Conservation (phyloP, 2,888 invertebrate genomes). For the Tridacna gigas region DNA sequence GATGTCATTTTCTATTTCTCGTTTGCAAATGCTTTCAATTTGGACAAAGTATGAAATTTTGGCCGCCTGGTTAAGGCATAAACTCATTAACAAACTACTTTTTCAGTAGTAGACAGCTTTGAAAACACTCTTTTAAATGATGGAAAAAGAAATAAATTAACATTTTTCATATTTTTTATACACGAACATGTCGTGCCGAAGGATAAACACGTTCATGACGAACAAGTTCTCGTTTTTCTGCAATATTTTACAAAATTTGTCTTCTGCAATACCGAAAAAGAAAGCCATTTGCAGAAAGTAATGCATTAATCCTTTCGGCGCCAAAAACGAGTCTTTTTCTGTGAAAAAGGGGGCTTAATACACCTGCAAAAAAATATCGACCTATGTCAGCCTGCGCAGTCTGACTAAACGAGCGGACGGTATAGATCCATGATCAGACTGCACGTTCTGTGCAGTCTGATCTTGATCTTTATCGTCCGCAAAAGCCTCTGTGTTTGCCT, state of each 20-base stretch:
- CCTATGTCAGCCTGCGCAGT: background rate
- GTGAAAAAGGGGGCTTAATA: background rate
- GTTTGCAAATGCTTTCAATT: no score
- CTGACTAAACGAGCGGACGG: background rate
- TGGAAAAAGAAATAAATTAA: no score
- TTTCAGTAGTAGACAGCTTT: no score
- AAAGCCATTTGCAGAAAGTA: background rate
- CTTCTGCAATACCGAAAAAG: background rate
- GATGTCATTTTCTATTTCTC: no score
- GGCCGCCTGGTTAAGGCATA: no score
- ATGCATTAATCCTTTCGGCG: background rate
- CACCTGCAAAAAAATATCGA: no score
- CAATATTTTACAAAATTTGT: background rate
- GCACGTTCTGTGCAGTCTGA: background rate
- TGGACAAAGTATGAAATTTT: no score
- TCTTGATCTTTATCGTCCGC: background rate
- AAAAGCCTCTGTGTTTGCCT: no score
- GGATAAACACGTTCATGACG: background rate
- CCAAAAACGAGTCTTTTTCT: no score
- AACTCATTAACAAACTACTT: no score
- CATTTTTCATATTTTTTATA: no score
- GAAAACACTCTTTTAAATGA: no score
- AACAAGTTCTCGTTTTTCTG: background rate
- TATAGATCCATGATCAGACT: background rate
- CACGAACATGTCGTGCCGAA: background rate